Percentiles rank a stretch among this genome's conserved stretches.
Conservation (phyloP, 2,113 vertebrate species). For the Xiphophorus hellerii region DNA sequence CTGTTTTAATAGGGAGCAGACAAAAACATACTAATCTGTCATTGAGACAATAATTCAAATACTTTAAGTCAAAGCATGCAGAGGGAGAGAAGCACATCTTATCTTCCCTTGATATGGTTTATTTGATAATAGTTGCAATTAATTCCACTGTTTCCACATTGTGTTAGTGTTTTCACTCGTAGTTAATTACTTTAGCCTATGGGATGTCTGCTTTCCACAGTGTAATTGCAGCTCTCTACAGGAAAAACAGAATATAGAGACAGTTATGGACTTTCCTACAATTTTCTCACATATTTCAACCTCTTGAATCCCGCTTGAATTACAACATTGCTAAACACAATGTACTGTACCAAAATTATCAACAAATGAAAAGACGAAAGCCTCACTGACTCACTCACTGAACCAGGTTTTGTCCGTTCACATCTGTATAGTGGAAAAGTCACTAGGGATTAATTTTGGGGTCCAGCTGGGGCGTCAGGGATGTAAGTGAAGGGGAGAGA, state of each 20-base stretch:
- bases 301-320: not conserved
- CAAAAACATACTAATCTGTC: conserved; percentile 14
- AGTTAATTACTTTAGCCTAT: conserved; percentile 65
- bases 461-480: conserved; percentile 41
- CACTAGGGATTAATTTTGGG: conserved; percentile 60
- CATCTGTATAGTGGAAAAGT: conserved; percentile 38
- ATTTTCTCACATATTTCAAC: not conserved
- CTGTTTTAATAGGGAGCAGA: not conserved
- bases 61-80: conserved; percentile 34
- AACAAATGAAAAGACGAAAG: conserved; percentile 4
- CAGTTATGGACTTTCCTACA: conserved; percentile 56
- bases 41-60: conserved; percentile 43
- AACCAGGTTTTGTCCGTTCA: conserved; percentile 33
- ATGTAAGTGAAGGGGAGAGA: conserved; percentile 27
- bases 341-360: not conserved
- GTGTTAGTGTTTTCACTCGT: conserved; percentile 59
- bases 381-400: not conserved
- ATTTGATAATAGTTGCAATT: conserved; percentile 77
- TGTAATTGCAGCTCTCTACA: conserved; percentile 65
- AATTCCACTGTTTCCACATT: conserved; percentile 63
- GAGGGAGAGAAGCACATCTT: conserved; percentile 23
- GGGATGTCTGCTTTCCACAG: conserved; percentile 67
- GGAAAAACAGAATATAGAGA: conserved; percentile 49
- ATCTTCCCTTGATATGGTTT: conserved; percentile 39
- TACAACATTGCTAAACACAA: not conserved